Evolutionary conservation across 2,888 invertebrate genomes (phyloP).

Genomic region (Oligia fasciuncula): DNA sequence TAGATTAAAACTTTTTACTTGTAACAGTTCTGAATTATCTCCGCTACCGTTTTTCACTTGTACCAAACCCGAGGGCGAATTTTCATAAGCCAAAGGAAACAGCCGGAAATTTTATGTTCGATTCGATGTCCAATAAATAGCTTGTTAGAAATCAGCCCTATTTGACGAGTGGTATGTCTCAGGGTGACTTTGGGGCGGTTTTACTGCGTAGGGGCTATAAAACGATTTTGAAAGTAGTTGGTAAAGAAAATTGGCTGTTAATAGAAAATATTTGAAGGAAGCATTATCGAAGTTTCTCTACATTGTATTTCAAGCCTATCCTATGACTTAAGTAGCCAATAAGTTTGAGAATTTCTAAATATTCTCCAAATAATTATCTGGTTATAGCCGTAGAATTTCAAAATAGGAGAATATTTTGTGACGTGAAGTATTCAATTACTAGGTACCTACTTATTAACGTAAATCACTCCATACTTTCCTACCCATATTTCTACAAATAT

Average conservation of each 20-base stretch:
- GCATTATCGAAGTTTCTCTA: background rate
- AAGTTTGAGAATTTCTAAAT: too few species aligned
- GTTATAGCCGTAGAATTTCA: too few species aligned
- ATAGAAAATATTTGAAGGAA: constrained; percentile 10
- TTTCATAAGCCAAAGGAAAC: constrained; percentile 73
- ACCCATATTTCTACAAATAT: too few species aligned
- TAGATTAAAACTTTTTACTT: background rate
- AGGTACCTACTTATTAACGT: too few species aligned
- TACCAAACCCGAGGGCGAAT: constrained; percentile 53
- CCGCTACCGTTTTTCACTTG: constrained; percentile 32
- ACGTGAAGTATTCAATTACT: too few species aligned
- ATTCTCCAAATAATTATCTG: too few species aligned
- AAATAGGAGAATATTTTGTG: too few species aligned
- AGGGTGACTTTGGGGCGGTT: constrained; percentile 32
- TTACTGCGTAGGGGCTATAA: constrained; percentile 34
- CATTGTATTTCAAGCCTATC: background rate
- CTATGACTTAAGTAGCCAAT: background rate
- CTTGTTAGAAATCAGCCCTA: constrained; percentile 70
- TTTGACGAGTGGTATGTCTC: constrained; percentile 55
- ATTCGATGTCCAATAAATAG: constrained; percentile 78
- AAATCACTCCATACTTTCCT: too few species aligned
- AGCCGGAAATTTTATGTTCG: constrained; percentile 74
- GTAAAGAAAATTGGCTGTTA: constrained; percentile 17
- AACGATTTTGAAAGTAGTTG: constrained; percentile 29
- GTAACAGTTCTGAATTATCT: background rate